A percentile compares a stretch with the other conserved stretches of the same genome.
These are phyloP conservation scores for Peromyscus nudipes DNA, from an alignment of 2,797 vertebrate species.

Conservation along the genomic window DNA sequence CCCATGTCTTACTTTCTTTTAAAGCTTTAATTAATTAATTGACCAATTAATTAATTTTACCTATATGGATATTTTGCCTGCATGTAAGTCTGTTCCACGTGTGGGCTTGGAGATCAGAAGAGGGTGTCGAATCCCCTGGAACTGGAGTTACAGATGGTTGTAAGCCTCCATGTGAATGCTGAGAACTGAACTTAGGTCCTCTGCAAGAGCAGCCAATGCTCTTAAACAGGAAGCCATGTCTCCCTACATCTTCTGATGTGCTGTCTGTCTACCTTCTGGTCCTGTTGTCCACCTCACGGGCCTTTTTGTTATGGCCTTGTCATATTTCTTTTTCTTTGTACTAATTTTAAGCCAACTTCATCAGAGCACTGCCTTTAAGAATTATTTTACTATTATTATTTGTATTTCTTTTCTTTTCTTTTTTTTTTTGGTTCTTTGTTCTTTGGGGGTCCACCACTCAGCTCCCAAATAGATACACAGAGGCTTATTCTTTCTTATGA, in stretches of 20 bases:
- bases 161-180: too few species aligned
- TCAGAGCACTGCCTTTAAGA: not conserved
- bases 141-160: not conserved
- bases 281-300: not conserved
- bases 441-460: not conserved
- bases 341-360: not conserved
- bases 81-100: not conserved
- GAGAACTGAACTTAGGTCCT: not conserved
- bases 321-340: not conserved
- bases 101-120: not conserved
- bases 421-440: not conserved
- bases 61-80: not conserved
- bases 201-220: not conserved
- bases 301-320: not conserved
- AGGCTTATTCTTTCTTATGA: not conserved
- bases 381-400: not conserved
- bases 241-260: fast-evolving
- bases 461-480: not conserved
- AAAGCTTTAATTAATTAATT: not conserved
- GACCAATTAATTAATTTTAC: not conserved
- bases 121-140: too few species aligned
- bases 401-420: not conserved
- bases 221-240: not conserved
- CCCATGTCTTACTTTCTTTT: not conserved
- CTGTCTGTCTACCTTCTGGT: not conserved